phyloP scores from a whole-genome alignment of 2,113 vertebrate species.

The Percopsis transmontana region DNA sequence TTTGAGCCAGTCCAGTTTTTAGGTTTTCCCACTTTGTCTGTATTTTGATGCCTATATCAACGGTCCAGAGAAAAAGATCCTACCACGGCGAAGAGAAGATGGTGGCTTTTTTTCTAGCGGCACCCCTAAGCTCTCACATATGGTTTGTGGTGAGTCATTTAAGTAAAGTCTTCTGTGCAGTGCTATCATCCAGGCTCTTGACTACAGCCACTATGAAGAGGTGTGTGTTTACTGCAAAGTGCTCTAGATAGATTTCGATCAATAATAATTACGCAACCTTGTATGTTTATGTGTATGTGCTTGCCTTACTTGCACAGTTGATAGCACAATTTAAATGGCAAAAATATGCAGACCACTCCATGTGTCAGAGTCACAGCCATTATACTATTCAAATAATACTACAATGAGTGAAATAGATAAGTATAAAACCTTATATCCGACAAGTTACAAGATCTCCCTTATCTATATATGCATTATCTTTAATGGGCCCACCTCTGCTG shows the following conservation, averaged over 20 bases:
- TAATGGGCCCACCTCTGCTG: slow-evolving; percentile 59
- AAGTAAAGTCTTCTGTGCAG: slow-evolving; percentile 33
- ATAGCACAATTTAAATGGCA: too few species aligned
- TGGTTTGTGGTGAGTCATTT: slow-evolving; percentile 34
- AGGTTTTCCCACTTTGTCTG: slow-evolving; percentile 29
- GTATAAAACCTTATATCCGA: slow-evolving; percentile 21
- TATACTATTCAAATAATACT: too few species aligned
- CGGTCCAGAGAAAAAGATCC: slow-evolving; percentile 18
- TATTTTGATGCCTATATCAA: slow-evolving; percentile 18
- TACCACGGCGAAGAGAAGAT: slow-evolving; percentile 2
- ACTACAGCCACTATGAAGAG: slow-evolving; percentile 24
- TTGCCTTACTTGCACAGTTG: too few species aligned
- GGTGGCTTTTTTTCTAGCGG: slow-evolving; percentile 31
- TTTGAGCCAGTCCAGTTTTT: slow-evolving; percentile 24
- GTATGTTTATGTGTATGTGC: too few species aligned
- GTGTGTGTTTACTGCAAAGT: slow-evolving; percentile 31
- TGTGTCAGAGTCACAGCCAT: too few species aligned
- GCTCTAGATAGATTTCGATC: slow-evolving; percentile 13
- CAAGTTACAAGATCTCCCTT: too few species aligned
- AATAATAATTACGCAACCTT: too few species aligned
- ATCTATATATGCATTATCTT: slow-evolving; percentile 36
- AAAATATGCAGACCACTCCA: too few species aligned
- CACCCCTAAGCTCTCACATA: slow-evolving; percentile 38
- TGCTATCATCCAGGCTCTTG: slow-evolving; percentile 16
- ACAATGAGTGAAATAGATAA: too few species aligned